Evolutionary conservation across 23 tunicate genomes (phyloP), one percentile per base, ranked within the genome.

Genomic region (Trididemnum clinides): DNA sequence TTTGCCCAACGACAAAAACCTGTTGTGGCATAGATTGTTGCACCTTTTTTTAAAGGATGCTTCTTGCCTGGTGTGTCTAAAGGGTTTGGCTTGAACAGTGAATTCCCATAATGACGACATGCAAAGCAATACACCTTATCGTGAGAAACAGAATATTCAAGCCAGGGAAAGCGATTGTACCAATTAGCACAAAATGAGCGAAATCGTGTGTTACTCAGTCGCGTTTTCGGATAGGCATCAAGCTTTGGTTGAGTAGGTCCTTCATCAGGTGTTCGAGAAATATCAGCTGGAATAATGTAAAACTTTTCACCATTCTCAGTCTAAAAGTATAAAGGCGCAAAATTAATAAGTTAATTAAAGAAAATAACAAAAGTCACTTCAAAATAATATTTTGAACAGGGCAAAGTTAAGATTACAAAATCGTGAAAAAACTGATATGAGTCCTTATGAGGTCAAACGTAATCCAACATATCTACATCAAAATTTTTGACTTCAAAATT

Each of bases 121-220:
- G 88, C 88, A 85, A 85, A 85, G 38, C 88, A 85, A 57, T 73
- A 85, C 21, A 76, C 88, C 57, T 38, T 85, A 73, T 85, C 82
- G 4, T 2, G 18, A 3, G 82, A 85, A 1, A 85, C 39, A 0
- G 88, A 85, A 34, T 85, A 85, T 39, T 85, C 88, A 1, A 85
- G 74, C 88, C 88, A 85, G 1, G 88, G 82, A 85, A 73, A 85
- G 21, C 73, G 70, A 28, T 74, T 57, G 59, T 57, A 85, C 88
- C 88, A 85, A 36, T 85, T 85, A 7, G 82, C 36, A 74, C 88
- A 73, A 85, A 85, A 85, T 73, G 88, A 85, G 2, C 82, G 72
- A 3, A 73, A 50, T 3, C 63, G 63, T 1, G 74, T 1, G 1
- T 75, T 38, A 0, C 80, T 69, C 29, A 73, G 27, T 27, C 28